Evolutionary conservation across 2,888 invertebrate genomes (phyloP).

Genomic region (Polia nebulosa): DNA sequence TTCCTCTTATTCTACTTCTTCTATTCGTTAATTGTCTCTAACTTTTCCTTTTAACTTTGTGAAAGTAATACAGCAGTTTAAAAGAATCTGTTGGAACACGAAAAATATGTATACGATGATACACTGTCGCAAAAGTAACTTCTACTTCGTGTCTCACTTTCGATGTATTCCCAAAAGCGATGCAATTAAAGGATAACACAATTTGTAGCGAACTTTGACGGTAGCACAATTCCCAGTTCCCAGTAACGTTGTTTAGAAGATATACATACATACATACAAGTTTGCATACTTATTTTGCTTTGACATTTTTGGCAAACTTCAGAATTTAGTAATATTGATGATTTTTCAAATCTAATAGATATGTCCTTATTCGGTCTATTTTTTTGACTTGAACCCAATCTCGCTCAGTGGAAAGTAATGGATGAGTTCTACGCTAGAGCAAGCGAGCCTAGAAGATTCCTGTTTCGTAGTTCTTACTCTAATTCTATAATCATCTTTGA

Average conservation of each 20-base stretch:
- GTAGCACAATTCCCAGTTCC: slow-evolving; percentile 1
- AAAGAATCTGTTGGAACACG: neutral
- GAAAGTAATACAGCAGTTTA: neutral
- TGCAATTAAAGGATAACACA: slow-evolving; percentile 57
- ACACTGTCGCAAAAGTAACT: slow-evolving; percentile 4
- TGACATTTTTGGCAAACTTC: neutral
- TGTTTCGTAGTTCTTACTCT: too few species aligned
- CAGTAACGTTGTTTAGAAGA: slow-evolving; percentile 22
- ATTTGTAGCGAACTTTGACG: slow-evolving; percentile 42
- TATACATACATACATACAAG: neutral
- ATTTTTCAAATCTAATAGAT: too few species aligned
- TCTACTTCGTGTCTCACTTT: slow-evolving; percentile 3
- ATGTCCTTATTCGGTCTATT: too few species aligned
- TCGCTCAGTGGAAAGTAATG: too few species aligned
- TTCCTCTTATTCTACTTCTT: too few species aligned
- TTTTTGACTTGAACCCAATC: too few species aligned
- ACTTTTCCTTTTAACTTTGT: too few species aligned
- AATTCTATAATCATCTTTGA: neutral
- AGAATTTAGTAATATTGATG: neutral
- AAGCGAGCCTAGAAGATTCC: neutral
- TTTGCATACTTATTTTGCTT: slow-evolving; percentile 12
- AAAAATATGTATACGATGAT: too few species aligned
- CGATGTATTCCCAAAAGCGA: slow-evolving; percentile 38
- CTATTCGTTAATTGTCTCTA: too few species aligned
- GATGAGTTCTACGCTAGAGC: neutral